Evolutionary conservation across 2,888 invertebrate genomes (phyloP), one percentile per base, ranked within the genome.

Genomic region (Schrankia costaestrigalis): DNA sequence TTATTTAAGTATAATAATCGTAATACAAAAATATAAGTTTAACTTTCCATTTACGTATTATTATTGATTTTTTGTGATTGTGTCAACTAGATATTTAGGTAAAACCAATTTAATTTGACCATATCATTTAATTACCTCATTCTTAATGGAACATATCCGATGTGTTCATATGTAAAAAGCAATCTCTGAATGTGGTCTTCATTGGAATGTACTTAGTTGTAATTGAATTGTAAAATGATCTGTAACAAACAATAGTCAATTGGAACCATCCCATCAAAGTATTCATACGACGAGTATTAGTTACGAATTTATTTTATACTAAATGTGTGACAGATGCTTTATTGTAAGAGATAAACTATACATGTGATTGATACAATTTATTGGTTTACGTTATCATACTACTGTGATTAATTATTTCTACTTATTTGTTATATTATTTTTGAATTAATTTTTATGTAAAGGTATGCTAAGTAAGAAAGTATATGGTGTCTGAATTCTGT

Each of bases 351-450:
- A 52, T 56, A 57, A 45, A 26, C 30, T 42, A 31, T 41, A 46
- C 41, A 38, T 56, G 50, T 51, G 51, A 51, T 64, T 51, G 49
- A 53, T 58, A 52, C 30, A 48, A 56, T 56, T 43, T 53, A 47
- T 61, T 52, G 45, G 34, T 8, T 5, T 12, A 11, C 2, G 24
- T 54, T 44, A 52, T 41, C 63, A 56, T 60, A 56, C 38, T 66
- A 66, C 72, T 77, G 76, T 76, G 76, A 77, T 76, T 35, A 41
- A 46, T 51, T 57, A 42, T 60, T 51, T 52, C 64, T 72, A 69
- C 66, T 70, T 70, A 71, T 41, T 37, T 60, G 62, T 71, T 69
- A 65, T 71, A 73, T 40, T 41, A 44, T 36, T 38, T 35, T 38
- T 35, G 19, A 19, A 21, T 41, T 39, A 26, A 37, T 34, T 43